A percentile compares a stretch with the other conserved stretches of the same genome.
These are phyloP conservation scores for Andrena cerasifolii DNA, from an alignment of 1,140 invertebrate species.

Conservation along the genomic window DNA sequence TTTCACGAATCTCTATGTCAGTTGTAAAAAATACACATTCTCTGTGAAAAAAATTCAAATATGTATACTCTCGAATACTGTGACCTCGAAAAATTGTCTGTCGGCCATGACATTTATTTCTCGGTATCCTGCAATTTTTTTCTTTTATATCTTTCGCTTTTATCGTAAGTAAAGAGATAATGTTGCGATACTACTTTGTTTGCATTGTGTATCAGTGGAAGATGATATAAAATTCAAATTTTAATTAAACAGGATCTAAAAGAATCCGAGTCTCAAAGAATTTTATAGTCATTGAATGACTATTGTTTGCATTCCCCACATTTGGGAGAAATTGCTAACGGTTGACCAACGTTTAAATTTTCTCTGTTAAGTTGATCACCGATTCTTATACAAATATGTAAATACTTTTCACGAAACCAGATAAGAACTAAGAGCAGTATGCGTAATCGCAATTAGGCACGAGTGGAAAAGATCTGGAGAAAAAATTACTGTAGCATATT, in stretches of 20 bases:
- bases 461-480: too few relatives aligned
- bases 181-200: background rate
- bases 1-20: background rate
- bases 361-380: slow-evolving; percentile 21
- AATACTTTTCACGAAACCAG: too few relatives aligned
- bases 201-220: background rate
- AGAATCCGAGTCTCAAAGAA: too few relatives aligned
- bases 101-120: slow-evolving; percentile 5
- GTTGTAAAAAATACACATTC: background rate
- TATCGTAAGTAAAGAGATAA: background rate
- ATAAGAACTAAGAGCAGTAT: too few relatives aligned
- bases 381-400: too few relatives aligned
- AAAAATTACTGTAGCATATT: too few relatives aligned
- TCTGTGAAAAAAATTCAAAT: too few relatives aligned
- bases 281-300: background rate
- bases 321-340: background rate
- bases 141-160: background rate
- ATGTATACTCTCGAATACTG: background rate
- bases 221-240: background rate
- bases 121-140: background rate
- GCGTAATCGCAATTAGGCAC: too few relatives aligned
- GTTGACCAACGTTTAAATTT: background rate
- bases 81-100: background rate
- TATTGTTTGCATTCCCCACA: background rate
- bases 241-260: background rate